Conservation (phyloP, 2,888 invertebrate genomes). For the Griposia aprilina region DNA sequence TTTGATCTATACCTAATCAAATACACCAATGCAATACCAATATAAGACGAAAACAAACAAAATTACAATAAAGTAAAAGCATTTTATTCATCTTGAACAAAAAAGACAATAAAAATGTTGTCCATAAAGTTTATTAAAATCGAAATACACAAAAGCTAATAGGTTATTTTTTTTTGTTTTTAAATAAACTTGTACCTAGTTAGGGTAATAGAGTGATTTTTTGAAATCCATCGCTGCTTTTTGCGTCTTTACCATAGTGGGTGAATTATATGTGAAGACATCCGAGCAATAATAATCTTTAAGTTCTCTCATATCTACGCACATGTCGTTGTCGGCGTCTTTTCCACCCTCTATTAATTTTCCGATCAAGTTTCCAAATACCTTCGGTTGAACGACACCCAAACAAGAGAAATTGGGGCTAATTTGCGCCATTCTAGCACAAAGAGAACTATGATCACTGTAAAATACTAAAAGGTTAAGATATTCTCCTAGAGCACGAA, state of each 20-base stretch:
- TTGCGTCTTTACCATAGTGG: constrained; percentile 81
- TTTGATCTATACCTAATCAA: not conserved
- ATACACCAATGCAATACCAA: not conserved
- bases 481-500: constrained; percentile 89
- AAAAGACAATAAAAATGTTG: not conserved
- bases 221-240: constrained; percentile 76
- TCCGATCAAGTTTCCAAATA: constrained; percentile 72
- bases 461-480: constrained; percentile 77
- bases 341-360: constrained; percentile 52
- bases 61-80: not conserved
- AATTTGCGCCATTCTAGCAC: constrained; percentile 78
- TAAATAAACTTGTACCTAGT: constrained; percentile 52
- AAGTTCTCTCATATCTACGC: constrained; percentile 78
- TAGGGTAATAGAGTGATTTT: constrained; percentile 69
- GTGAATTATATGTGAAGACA: constrained; percentile 82
- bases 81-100: not conserved
- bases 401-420: constrained; percentile 81
- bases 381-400: constrained; percentile 77
- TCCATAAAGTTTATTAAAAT: constrained; percentile 39
- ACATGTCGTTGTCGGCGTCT: constrained; percentile 48
- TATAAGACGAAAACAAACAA: not conserved
- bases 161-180: constrained; percentile 11
- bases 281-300: constrained; percentile 85
- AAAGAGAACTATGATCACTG: constrained; percentile 74
- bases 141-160: constrained; percentile 15